Base-by-base conservation (phyloP, 1,140 invertebrate species). In the Drosophila athabasca region DNA sequence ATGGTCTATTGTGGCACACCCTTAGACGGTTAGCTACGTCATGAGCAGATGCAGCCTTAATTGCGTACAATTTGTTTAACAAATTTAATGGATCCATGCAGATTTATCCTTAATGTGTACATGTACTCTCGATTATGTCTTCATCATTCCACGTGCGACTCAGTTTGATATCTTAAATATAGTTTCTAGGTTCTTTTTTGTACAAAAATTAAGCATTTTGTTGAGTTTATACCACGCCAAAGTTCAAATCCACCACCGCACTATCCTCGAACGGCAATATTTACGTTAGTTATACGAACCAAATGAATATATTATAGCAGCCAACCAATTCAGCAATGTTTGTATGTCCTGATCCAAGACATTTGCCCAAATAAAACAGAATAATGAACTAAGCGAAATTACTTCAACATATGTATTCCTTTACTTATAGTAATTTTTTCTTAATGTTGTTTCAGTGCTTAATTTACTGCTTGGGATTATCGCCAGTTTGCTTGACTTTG, bases 1-100 rank as follows among this genome's bases (percentile, higher is more conserved):
- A 99, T 99, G 98, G 97, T 99, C n/a, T 99, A 99, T 92, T 93
- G 99, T 75, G 98, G 98, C 66, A 95, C 96, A 50, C 98, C 98
- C 17, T 92, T 98, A 79, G 98, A 99, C 95, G 98, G 98, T 90
- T 98, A 95, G 95, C 46, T 68, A 45, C 26, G 17, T n/a, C 49
- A 43, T 39, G 43, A 48, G 67, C 62, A 67, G 66, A 68, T 74
- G 54, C 62, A 62, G 77, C 79, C 79, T 82, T 82, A 82, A 62
- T 39, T 59, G 68, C 82, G 54, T 79, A 74, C 54, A 81, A 81
- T 64, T 85, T 87, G 81, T 80, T 69, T 76, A 66, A 77, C 74
- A 73, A 52, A 54, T 69, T 74, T 54, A 67, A 61, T 62, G 65
- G 15, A 49, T 52, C 58, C 61, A 45, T 22, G 22, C 65, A 54